Evolutionary conservation across 1,140 invertebrate species (phyloP).

Genomic region (Nomia melanderi): DNA sequence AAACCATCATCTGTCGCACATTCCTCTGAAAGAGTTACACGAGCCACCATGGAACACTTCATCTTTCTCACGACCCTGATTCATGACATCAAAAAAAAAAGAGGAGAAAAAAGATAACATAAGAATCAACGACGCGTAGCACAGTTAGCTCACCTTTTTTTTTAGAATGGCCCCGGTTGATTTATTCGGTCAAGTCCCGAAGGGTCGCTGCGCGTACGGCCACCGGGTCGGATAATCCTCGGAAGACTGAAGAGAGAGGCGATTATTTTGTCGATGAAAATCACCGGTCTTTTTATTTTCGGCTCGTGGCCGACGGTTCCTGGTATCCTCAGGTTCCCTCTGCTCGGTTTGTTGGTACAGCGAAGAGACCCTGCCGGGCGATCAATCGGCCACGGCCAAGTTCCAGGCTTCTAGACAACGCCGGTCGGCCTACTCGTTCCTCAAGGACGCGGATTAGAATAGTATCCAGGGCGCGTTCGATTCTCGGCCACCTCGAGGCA

Average conservation of each 20-base stretch:
- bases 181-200: background rate
- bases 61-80: too few species aligned
- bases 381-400: constrained; percentile 56
- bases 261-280: constrained; percentile 32
- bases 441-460: constrained; percentile 60
- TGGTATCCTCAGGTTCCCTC: constrained; percentile 16
- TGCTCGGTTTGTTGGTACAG: constrained; percentile 33
- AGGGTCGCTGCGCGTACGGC: background rate
- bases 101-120: background rate
- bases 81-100: too few species aligned
- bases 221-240: constrained; percentile 10
- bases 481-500: background rate
- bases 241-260: constrained; percentile 22
- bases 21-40: too few species aligned
- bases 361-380: constrained; percentile 30
- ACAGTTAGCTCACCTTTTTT: background rate
- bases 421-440: background rate
- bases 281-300: constrained; percentile 48
- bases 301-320: background rate
- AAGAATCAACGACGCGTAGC: background rate
- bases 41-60: too few species aligned
- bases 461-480: constrained; percentile 34
- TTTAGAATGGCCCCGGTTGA: background rate
- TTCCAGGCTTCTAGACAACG: constrained; percentile 30
- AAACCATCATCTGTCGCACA: too few species aligned